These are phyloP conservation scores for Myotis pilosus DNA, from an alignment of 2,797 vertebrate species.

Conservation along the genomic window DNA sequence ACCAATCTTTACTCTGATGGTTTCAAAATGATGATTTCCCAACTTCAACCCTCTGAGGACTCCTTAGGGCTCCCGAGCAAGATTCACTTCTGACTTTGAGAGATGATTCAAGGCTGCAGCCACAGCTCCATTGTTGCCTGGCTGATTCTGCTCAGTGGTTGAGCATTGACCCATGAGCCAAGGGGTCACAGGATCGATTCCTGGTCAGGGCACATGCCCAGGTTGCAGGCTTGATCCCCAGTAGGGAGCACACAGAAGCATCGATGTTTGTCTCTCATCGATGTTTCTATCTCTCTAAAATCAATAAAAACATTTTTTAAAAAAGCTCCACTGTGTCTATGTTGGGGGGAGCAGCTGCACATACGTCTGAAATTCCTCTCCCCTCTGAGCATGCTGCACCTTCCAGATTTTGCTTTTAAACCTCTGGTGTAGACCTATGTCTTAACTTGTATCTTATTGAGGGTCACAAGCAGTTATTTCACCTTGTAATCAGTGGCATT, in stretches of 20 bases:
- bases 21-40: conserved; percentile 26
- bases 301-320: too few species aligned
- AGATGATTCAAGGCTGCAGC: background rate
- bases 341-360: background rate
- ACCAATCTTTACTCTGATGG: background rate
- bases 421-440: background rate
- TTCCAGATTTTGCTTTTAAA: background rate
- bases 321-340: background rate
- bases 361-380: background rate
- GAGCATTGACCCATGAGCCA: too few species aligned
- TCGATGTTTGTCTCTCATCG: too few species aligned
- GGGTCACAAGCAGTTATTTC: background rate
- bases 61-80: background rate
- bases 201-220: too few species aligned
- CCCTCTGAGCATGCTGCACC: background rate
- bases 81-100: background rate
- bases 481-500: background rate
- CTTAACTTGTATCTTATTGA: background rate
- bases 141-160: too few species aligned
- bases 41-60: background rate
- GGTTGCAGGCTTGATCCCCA: too few species aligned
- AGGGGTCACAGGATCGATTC: too few species aligned
- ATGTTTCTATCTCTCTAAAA: too few species aligned
- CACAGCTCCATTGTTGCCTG: background rate
- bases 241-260: too few species aligned